Evolutionary conservation across 2,888 invertebrate species (phyloP), one percentile per base, ranked within the genome.

Genomic region (Drosophila sordidula): DNA sequence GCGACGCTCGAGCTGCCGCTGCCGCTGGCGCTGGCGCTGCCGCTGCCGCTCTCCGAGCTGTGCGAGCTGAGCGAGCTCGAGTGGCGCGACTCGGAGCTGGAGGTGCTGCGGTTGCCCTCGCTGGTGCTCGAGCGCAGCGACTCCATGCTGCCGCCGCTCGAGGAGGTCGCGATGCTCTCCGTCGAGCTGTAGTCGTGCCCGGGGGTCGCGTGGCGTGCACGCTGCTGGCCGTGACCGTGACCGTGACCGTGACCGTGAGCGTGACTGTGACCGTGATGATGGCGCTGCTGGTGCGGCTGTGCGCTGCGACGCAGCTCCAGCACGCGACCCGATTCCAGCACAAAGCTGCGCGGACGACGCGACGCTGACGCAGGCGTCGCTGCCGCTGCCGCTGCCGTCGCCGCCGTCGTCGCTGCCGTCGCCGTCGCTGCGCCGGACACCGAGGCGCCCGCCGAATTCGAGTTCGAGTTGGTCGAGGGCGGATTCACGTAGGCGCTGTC

Each of bases 61-160:
- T 97, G 97, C 11, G 97, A 97, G 92, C 97, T 97, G 57, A 97
- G 93, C 55, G 97, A 96, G 46, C 96, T 96, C 70, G 97, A 97
- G 90, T 96, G 96, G 51, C 96, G 94, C 91, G 96, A 96, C 90
- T 96, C 97, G 52, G 96, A 96, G 92, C 96, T 97, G 89, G 96
- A 96, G 61, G 96, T 96, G 90, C 97, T 97, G 81, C 96, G 93
- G 89, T 96, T 97, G 32, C 96, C 97, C 92, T 97, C 97, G 91
- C 97, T 97, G 62, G 96, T 97, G 91, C 96, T 96, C 92, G 97
- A 97, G 72, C 96, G 94, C 71, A 97, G 93, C 58, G 97, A 97
- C 90, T 97, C 97, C 95, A 97, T 95, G 91, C 97, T 97, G 44
- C 96, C 96, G 52, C 96, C 96, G 90, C 96, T 96, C 92, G 96